Base-by-base conservation (phyloP, 1,140 invertebrate species). In the Ceratina calcarata region DNA sequence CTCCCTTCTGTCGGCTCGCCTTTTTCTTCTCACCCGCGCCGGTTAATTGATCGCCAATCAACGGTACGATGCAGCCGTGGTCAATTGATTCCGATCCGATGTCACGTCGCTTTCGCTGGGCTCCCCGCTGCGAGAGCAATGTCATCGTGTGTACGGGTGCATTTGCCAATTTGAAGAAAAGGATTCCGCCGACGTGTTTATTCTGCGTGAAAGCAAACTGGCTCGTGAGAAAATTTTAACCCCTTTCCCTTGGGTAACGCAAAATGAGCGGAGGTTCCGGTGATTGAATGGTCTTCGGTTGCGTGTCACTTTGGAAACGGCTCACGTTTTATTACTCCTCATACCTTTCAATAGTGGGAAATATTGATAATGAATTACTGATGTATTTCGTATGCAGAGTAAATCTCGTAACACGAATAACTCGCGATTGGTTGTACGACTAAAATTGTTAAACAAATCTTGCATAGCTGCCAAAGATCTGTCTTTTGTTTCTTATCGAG, bases 11-110 rank as follows among this genome's bases (percentile, higher is more conserved):
- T 20, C 20, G 37, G 20, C 32, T 24, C 22, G 22, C 13, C 62
- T 55, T 79, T 60, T 75, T 72, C 64, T 76, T 62, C 45, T 65
- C 60, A 62, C 3, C 67, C 24, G 27, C 32, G 37, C 51, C 71
- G 78, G 55, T 85, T 89, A 90, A 89, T 90, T 89, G 86, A 89
- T 88, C 85, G 85, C 58, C 86, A 75, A 87, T 89, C 80, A 85
- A 55, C 71, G 60, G 62, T n/a, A 18, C 69, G 80, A 76, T 57
- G 58, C 49, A 32, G 85, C 69, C 87, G 84, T 86, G 78, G 16
- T 81, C 65, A 83, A 88, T 88, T 81, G 85, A 87, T 88, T 87
- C 53, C 64, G 69, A 80, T 74, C 74, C 71, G 37, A 45, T 45
- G 37, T 45, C 37, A 80, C 66, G 75, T 79, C 83, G 79, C 78